Evolutionary conservation across 1,140 invertebrate genomes (phyloP).

Genomic region (Homalodisca vitripennis): DNA sequence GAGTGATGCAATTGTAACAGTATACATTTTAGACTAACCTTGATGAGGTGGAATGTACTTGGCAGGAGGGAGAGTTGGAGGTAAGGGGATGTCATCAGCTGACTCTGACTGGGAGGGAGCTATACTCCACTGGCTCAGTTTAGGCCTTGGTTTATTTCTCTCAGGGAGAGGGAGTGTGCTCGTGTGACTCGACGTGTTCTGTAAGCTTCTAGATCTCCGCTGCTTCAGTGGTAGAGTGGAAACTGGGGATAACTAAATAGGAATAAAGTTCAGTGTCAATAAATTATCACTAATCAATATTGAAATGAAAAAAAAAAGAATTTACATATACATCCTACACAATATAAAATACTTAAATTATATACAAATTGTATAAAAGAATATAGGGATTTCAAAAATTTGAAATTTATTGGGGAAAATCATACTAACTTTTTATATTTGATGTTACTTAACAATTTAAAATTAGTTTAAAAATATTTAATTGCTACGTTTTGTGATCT

Average conservation of each 20-base stretch:
- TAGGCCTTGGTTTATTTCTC: slow-evolving; percentile 8
- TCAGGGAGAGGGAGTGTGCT: slow-evolving; percentile 18
- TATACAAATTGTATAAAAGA: background rate
- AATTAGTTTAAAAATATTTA: too few relatives aligned
- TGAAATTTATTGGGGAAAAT: background rate
- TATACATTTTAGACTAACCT: too few relatives aligned
- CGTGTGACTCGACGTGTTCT: background rate
- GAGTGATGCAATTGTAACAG: too few relatives aligned
- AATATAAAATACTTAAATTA: background rate
- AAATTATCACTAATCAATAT: background rate
- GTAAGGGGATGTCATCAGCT: too few relatives aligned
- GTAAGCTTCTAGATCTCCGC: background rate
- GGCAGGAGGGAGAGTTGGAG: too few relatives aligned
- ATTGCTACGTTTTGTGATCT: too few relatives aligned
- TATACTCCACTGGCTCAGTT: background rate
- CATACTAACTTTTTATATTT: background rate
- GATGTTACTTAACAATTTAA: too few relatives aligned
- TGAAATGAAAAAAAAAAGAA: too few relatives aligned
- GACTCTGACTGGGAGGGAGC: background rate
- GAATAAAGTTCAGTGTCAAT: background rate
- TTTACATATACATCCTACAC: too few relatives aligned
- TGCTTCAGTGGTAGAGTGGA: slow-evolving; percentile 9
- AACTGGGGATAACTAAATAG: background rate
- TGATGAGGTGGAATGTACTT: too few relatives aligned
- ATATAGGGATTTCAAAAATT: background rate